A percentile compares a stretch with the other conserved stretches of the same genome.
These are phyloP conservation scores for Allacma fusca DNA, from an alignment of 2,888 invertebrate species.

Conservation along the genomic window DNA sequence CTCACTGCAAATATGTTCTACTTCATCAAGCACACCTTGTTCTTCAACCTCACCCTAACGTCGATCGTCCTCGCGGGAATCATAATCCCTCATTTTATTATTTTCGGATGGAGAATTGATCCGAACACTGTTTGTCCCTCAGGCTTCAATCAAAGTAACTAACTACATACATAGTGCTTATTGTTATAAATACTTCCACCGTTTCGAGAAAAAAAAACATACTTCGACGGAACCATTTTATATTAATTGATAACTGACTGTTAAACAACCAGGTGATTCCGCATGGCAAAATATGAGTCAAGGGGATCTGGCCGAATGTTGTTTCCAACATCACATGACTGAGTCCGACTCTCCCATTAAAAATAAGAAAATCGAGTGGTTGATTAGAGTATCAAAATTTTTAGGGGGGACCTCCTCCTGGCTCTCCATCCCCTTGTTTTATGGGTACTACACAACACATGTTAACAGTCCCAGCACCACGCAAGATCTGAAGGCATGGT, in stretches of 20 bases:
- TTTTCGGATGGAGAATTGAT: background rate
- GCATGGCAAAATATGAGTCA: no score
- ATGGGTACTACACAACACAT: slow-evolving; percentile 8
- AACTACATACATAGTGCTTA: no score
- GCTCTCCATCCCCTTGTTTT: background rate
- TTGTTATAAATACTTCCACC: no score
- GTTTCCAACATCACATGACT: no score
- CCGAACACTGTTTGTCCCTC: background rate
- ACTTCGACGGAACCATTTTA: no score
- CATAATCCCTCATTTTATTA: slow-evolving; percentile 11
- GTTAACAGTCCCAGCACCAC: no score
- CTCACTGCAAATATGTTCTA: slow-evolving; percentile 25
- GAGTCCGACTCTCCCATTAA: no score
- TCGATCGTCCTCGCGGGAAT: background rate
- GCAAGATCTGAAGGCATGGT: background rate
- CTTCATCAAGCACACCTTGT: slow-evolving; percentile 25
- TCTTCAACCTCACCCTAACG: background rate
- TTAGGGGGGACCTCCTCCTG: background rate
- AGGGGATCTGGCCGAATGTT: no score
- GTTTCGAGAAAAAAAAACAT: no score
- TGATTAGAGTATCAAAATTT: background rate
- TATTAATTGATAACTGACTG: no score
- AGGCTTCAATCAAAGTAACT: background rate
- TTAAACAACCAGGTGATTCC: no score
- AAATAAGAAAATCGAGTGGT: background rate